Percentiles rank a stretch among this genome's conserved stretches.
These are phyloP conservation scores for Porites lutea DNA, from an alignment of 64 coral and sea anemone genomes.

Conservation along the genomic window DNA sequence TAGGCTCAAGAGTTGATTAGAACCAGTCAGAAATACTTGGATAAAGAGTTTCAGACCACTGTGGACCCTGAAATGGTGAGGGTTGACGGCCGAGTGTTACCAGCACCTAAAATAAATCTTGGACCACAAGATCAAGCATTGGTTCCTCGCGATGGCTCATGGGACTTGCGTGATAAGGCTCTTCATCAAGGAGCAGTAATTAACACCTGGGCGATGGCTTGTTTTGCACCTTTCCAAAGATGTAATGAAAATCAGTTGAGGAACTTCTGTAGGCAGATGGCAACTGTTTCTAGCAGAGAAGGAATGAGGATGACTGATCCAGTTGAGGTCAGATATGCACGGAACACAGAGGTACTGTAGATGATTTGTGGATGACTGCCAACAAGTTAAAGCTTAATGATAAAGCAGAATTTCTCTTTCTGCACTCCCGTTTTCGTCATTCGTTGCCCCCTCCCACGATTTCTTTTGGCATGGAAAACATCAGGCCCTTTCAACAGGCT, in stretches of 20 bases:
- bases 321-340: not conserved
- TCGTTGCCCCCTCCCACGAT: too few species aligned
- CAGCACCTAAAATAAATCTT: slow-evolving; percentile 61
- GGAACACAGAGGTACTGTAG: not conserved
- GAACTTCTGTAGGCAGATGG: slow-evolving; percentile 38
- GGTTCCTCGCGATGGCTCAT: slow-evolving; percentile 73
- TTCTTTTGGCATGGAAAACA: too few species aligned
- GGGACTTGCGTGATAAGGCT: slow-evolving; percentile 80
- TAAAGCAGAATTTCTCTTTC: too few species aligned
- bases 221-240: slow-evolving; percentile 15
- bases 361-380: too few species aligned
- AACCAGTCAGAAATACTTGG: slow-evolving; percentile 56
- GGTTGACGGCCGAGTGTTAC: slow-evolving; percentile 76
- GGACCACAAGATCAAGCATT: slow-evolving; percentile 43
- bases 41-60: slow-evolving; percentile 67
- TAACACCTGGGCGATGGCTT: slow-evolving; percentile 68
- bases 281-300: not conserved
- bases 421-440: too few species aligned
- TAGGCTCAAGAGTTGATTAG: slow-evolving; percentile 60
- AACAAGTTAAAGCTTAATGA: too few species aligned
- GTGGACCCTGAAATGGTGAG: slow-evolving; percentile 70
- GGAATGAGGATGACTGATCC: slow-evolving; percentile 65
- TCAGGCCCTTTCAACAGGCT: too few species aligned
- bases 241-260: slow-evolving; percentile 41
- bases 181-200: slow-evolving; percentile 57